Conservation (phyloP, 2,113 vertebrate species). For the Sturnira hondurensis region DNA sequence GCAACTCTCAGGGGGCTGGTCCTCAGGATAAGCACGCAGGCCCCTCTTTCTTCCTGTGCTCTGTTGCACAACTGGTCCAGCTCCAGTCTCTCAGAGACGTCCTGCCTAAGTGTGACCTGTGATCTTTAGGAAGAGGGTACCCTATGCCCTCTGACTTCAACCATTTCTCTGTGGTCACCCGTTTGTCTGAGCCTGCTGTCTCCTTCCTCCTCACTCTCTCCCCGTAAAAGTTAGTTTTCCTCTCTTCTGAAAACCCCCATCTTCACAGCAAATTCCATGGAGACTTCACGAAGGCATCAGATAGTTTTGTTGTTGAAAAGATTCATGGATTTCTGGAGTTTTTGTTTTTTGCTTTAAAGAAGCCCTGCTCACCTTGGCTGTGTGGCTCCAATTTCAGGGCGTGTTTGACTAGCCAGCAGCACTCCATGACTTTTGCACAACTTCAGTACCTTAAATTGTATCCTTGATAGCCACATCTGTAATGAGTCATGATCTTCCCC, state of each 20-base stretch:
- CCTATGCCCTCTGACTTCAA: not conserved
- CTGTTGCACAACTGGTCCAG: fast-evolving
- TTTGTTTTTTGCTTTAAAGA: not conserved
- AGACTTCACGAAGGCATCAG: not conserved
- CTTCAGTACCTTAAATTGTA: not conserved
- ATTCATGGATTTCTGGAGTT: not conserved
- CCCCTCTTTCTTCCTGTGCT: not conserved
- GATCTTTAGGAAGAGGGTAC: not conserved
- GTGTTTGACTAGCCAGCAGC: not conserved
- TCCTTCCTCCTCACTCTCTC: fast-evolving
- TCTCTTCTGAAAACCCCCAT: not conserved
- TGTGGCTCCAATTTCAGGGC: not conserved
- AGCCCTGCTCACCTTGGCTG: not conserved
- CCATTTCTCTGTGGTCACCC: too few relatives aligned
- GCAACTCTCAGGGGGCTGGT: too few relatives aligned
- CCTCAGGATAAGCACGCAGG: not conserved
- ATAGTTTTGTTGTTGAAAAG: not conserved
- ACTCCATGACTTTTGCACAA: not conserved
- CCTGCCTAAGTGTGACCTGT: not conserved
- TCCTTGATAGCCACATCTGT: not conserved
- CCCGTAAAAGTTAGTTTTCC: not conserved
- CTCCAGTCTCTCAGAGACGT: not conserved
- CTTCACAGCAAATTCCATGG: not conserved
- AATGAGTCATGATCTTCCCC: not conserved
- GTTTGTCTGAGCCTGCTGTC: not conserved